Evolutionary conservation across 1,140 invertebrate genomes (phyloP), one percentile per base, ranked within the genome.

Genomic region (Cydia pomonella): DNA sequence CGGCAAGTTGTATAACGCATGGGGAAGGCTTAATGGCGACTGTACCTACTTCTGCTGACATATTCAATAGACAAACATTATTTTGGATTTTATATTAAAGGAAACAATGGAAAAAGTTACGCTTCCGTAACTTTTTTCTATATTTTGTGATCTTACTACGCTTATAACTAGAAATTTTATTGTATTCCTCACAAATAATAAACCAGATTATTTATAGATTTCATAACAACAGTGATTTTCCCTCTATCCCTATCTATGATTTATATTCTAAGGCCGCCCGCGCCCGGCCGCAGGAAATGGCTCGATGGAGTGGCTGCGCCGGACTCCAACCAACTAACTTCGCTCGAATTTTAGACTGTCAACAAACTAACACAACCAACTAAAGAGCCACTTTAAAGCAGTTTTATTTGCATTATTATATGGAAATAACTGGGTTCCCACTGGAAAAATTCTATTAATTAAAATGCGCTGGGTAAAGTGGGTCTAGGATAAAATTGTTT

Each of bases 361-460:
- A 69, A 69, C 64, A 69, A 69, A 69, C 64, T 69, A 69, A 69
- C 29, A 33, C 64, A 18, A 66, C 63, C 33, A 10, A 23, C 64
- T 33, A 38, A 69, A 69, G 64, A 41, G 64, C 21, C 29, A 38
- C 64, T 69, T 69, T 69, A 69, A 69, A 59, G 12, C 29, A 41
- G 64, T 33, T 69, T 69, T 69, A 69, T 69, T 69, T 69, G 64
- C 64, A 69, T 69, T 69, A 69, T 69, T 69, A 69, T 69, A 21
- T 18, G 29, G 29, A 66, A 66, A 16, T 50, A 50, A 50, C 64
- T 69, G 27, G 64, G 29, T 29, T 33, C 16, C n/a, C n/a, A 21
- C 16, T 38, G 64, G 64, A 69, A 38, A 69, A 69, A 38, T 41
- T 41, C 16, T 69, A 10, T 33, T 69, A 69, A 69, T 69, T 69